Evolutionary conservation across 2,888 invertebrate genomes (phyloP), one percentile per base, ranked within the genome.

Genomic region (Amphiduros pacificus): DNA sequence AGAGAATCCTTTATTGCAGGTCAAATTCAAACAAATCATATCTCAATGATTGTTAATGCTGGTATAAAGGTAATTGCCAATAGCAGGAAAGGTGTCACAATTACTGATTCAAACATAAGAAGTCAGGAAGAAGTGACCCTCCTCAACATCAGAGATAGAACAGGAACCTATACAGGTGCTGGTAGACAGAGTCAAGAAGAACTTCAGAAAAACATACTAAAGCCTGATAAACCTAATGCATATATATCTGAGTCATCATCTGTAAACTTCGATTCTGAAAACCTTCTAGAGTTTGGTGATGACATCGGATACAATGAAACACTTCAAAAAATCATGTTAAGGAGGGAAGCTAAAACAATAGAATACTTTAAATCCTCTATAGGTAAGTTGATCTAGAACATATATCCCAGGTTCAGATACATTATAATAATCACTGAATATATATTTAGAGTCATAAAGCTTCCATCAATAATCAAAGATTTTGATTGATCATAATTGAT

Each of bases 231-330:
- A 44, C 66, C 71, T 36, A 65, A 68, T n/a, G 59, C 57, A 9
- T 77, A 72, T 56, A 69, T 76, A n/a, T 63, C 71, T 29, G 48
- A 59, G 11, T 63, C 66, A 20, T 71, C 75, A 1, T 28, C 40
- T 2, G 59, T 67, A 14, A 77, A 77, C 58, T 77, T 68, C 66
- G 77, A 76, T 58, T 56, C 49, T 2, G 64, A 60, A 17, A 77
- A 77, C 62, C 52, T 52, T 6, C 67, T 63, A n/a, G 76, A 77
- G 62, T 77, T 76, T 69, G 77, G 77, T 6, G 77, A 77, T 69
- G 70, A 71, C 27, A 68, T 76, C 48, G 77, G 77, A 3, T 76
- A 72, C 55, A 77, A 76, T 64, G 75, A 73, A 59, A 60, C 66
- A 14, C 20, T 69, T 14, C 75, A 77, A 58, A 67, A 64, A 54